phyloP scores from a whole-genome alignment of 2,113 vertebrate species.

The Osmerus mordax region DNA sequence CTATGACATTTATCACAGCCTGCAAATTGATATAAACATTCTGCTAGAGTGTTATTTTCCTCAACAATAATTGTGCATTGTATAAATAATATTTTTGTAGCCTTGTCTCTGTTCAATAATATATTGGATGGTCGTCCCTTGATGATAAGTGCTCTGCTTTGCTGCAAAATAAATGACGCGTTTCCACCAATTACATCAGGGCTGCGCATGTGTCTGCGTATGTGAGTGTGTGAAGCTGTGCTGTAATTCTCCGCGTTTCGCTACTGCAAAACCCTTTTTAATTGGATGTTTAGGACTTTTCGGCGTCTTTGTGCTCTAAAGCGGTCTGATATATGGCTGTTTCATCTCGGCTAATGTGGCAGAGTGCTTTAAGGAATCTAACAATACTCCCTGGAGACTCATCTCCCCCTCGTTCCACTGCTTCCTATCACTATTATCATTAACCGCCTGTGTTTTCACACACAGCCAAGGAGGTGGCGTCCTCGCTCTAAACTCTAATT shows the following conservation, averaged over 20 bases:
- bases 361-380: constrained; percentile 43
- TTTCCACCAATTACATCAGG: constrained; percentile 33
- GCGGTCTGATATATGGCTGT: constrained; percentile 30
- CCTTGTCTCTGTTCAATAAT: constrained; percentile 14
- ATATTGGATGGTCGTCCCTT: constrained; percentile 15
- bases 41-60: background rate
- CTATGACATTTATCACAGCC: constrained; percentile 7
- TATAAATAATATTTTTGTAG: constrained; percentile 12
- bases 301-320: constrained; percentile 31
- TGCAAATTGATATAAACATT: constrained; percentile 4
- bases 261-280: constrained; percentile 1
- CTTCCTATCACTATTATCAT: constrained; percentile 45
- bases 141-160: constrained; percentile 11
- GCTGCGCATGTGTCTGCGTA: background rate
- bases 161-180: constrained; percentile 23
- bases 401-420: constrained; percentile 35
- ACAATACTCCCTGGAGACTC: constrained; percentile 30
- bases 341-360: constrained; percentile 41
- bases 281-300: constrained; percentile 33
- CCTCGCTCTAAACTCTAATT: constrained; percentile 32
- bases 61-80: background rate
- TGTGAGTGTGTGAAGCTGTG: constrained; percentile 6
- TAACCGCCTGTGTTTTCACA: constrained; percentile 13
- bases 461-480: constrained; percentile 10
- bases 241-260: constrained; percentile 17